A percentile compares a stretch with the other conserved stretches of the same genome.
Evolutionary conservation across 2,888 invertebrate genomes (phyloP).

Genomic region (Caenorhabditis virilis): DNA sequence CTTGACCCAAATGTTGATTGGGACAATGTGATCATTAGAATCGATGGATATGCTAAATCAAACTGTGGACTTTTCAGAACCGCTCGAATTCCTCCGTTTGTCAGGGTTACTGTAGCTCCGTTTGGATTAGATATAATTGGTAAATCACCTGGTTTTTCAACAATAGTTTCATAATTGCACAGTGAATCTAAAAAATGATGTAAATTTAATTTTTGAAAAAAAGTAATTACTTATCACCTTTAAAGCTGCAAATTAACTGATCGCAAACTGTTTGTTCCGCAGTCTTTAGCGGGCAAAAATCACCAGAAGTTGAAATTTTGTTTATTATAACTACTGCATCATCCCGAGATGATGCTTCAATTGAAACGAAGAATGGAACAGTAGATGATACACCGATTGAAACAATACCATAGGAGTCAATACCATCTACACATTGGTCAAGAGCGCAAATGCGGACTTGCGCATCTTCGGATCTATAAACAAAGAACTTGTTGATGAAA

Average conservation of each 20-base stretch:
- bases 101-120: slow-evolving; percentile 26
- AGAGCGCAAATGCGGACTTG: slow-evolving; percentile 48
- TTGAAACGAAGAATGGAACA: slow-evolving; percentile 46
- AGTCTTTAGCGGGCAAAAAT: slow-evolving; percentile 58
- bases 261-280: slow-evolving; percentile 62
- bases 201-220: not conserved
- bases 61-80: slow-evolving; percentile 38
- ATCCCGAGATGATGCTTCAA: slow-evolving; percentile 41
- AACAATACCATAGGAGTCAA: slow-evolving; percentile 29
- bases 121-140: slow-evolving; percentile 15
- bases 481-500: no score
- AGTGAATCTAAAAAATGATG: slow-evolving; percentile 24
- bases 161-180: slow-evolving; percentile 40
- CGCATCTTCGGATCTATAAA: slow-evolving; percentile 48
- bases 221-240: no score
- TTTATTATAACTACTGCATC: slow-evolving; percentile 54
- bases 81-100: slow-evolving; percentile 25
- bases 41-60: slow-evolving; percentile 41
- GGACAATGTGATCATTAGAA: slow-evolving; percentile 34
- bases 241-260: slow-evolving; percentile 56
- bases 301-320: slow-evolving; percentile 48
- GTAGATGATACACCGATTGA: slow-evolving; percentile 41
- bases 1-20: slow-evolving; percentile 52
- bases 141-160: slow-evolving; percentile 37
- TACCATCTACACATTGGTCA: slow-evolving; percentile 46